These are phyloP conservation scores for Oceanodroma tethys DNA, from an alignment of 2,113 vertebrate genomes.

Conservation along the genomic window DNA sequence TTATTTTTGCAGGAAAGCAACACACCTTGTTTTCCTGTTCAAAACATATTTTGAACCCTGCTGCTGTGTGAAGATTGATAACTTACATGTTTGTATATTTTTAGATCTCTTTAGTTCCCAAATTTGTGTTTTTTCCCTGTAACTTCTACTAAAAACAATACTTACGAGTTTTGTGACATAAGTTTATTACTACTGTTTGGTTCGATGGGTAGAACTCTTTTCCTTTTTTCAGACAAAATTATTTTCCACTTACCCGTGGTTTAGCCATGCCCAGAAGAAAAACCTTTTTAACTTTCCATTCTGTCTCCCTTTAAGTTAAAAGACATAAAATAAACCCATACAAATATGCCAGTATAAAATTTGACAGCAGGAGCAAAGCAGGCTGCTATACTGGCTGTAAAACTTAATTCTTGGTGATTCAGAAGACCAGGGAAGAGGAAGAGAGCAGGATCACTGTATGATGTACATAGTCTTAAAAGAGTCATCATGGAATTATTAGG, in stretches of 20 bases:
- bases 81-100: not conserved
- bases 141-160: not conserved
- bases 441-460: not conserved
- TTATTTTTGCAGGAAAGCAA: not conserved
- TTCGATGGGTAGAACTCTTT: not conserved
- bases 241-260: not conserved
- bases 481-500: rapidly evolving
- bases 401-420: not conserved
- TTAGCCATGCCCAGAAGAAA: not conserved
- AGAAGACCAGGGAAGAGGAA: not conserved
- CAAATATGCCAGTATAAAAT: not conserved
- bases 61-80: not conserved
- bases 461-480: not conserved
- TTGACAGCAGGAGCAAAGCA: not conserved
- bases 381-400: not conserved
- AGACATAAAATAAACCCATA: not conserved
- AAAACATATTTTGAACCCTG: not conserved
- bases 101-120: not conserved
- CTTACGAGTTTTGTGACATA: rapidly evolving
- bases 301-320: not conserved
- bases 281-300: not conserved
- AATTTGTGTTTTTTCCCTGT: not conserved
- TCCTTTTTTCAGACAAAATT: not conserved
- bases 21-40: not conserved
- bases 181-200: not conserved